These are phyloP conservation scores for Salmo trutta DNA, from an alignment of 2,797 vertebrate species.

Conservation along the genomic window DNA sequence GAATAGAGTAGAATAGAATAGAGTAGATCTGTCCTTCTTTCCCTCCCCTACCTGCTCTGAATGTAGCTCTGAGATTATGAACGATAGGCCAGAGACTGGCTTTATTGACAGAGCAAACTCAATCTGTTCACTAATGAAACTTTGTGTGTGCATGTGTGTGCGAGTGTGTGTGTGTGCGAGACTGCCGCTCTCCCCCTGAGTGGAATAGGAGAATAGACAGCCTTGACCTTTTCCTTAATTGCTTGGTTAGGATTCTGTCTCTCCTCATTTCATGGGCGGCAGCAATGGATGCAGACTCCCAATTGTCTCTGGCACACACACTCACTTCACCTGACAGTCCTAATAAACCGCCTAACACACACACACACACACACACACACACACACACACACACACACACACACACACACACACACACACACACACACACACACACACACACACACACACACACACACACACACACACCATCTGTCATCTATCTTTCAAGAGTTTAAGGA, in stretches of 20 bases:
- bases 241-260: slow-evolving; percentile 66
- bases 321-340: slow-evolving; percentile 39
- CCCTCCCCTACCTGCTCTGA: background rate
- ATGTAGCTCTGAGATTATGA: background rate
- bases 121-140: background rate
- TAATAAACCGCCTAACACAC: background rate
- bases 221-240: slow-evolving; percentile 77
- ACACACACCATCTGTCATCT: background rate
- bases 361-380: background rate
- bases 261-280: slow-evolving; percentile 59
- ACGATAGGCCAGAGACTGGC: background rate
- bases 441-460: too few species aligned
- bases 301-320: slow-evolving; percentile 60
- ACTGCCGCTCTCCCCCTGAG: slow-evolving; percentile 17
- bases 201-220: slow-evolving; percentile 64
- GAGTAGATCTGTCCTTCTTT: background rate
- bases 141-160: background rate
- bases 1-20: background rate
- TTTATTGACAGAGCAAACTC: background rate
- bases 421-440: too few species aligned
- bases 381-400: background rate
- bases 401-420: background rate
- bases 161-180: background rate
- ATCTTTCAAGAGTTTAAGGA: background rate
- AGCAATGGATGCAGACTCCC: slow-evolving; percentile 63